These are phyloP conservation scores for Globodera ellingtonae DNA, from an alignment of 1,140 invertebrate species.

Conservation along the genomic window DNA sequence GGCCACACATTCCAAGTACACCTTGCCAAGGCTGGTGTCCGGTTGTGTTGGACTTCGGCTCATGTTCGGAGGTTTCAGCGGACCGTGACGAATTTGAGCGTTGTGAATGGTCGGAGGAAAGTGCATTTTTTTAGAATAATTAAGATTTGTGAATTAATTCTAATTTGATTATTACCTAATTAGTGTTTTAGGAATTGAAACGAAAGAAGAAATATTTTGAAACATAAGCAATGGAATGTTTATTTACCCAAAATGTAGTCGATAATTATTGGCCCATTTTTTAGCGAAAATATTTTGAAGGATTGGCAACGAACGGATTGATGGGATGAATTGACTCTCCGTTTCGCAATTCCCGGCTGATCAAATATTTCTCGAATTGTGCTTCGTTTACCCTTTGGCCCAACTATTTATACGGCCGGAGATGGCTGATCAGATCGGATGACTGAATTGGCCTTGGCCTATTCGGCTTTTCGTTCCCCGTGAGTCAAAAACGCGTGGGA, in stretches of 20 bases:
- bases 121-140: neutral
- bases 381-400: neutral
- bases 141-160: too few species aligned
- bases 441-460: neutral
- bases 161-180: neutral
- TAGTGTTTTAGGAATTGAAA: neutral
- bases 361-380: neutral
- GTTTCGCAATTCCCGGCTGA: neutral
- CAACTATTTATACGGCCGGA: neutral
- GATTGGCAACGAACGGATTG: neutral
- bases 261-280: neutral
- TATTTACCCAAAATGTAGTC: neutral
- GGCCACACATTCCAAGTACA: conserved; percentile 22
- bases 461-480: neutral
- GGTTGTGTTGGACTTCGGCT: conserved; percentile 8
- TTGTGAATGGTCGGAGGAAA: conserved; percentile 22
- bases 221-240: neutral
- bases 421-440: neutral
- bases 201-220: neutral
- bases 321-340: too few species aligned
- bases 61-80: conserved; percentile 23
- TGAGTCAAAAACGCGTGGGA: neutral
- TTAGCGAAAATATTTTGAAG: neutral
- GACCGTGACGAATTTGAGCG: conserved; percentile 27
- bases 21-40: conserved; percentile 25